Conservation (phyloP, 1,140 invertebrate species). For the Zaprionus gabonicus region DNA sequence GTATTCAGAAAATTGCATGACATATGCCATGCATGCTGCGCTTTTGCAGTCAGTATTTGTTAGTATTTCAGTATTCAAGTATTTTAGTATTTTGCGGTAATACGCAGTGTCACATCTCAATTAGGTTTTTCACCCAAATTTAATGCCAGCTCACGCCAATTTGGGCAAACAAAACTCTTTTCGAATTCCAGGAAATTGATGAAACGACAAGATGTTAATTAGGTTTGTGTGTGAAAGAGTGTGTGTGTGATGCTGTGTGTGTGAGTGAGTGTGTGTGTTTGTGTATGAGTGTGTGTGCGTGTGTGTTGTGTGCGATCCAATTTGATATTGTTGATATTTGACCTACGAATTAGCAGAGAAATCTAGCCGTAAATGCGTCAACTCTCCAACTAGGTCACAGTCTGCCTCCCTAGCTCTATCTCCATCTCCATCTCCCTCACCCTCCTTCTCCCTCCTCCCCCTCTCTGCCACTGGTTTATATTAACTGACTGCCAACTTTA, state of each 20-base stretch:
- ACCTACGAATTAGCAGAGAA: conserved; percentile 13
- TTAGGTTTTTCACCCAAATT: background rate
- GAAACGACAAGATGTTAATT: background rate
- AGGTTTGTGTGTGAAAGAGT: background rate
- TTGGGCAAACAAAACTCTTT: conserved; percentile 7
- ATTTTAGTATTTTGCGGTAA: background rate
- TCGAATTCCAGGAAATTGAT: conserved; percentile 9
- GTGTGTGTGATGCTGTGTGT: background rate
- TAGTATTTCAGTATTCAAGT: too few species aligned
- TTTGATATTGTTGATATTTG: conserved; percentile 17
- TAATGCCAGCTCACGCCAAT: background rate
- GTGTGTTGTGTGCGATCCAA: conserved; percentile 3
- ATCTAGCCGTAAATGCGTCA: conserved; percentile 1
- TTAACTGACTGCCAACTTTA: background rate
- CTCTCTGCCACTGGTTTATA: background rate
- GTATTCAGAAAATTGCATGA: too few species aligned
- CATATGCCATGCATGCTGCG: too few species aligned
- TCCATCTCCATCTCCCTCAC: too few species aligned
- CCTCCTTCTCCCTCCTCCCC: too few species aligned
- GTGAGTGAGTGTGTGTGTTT: background rate
- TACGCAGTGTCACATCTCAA: background rate
- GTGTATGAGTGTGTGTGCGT: background rate
- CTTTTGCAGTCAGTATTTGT: too few species aligned
- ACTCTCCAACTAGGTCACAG: conserved; percentile 1
- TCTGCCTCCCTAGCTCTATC: background rate